Evolutionary conservation across 2,113 vertebrate genomes (phyloP), one percentile per base, ranked within the genome.

Genomic region (Phaethon lepturus): DNA sequence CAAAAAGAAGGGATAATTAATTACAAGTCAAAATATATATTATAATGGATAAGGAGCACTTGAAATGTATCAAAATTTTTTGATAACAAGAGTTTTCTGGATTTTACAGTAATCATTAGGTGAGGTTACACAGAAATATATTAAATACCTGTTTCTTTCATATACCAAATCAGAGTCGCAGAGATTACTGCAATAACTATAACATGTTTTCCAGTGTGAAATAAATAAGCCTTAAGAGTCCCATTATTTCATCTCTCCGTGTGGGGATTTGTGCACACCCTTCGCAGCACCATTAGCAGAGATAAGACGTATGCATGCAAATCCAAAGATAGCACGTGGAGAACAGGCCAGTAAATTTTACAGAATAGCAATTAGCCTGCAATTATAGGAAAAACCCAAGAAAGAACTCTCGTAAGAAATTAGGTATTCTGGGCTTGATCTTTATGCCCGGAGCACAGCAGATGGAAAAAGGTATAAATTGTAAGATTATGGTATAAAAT

Each of bases 281-380:
- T 92, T 95, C 28, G 22, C 25, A 88, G n/a, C 10, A 58, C 88
- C 74, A 94, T 91, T 96, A 92, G 44, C 45, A 73, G 22, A 72
- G 77, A 88, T 92, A 83, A 86, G 79, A 75, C 38, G 90, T 95
- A 91, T 67, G n/a, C 71, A 91, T 96, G 95, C 59, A 95, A 97
- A 97, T 95, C 81, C 81, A 74, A 60, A 68, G 13, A 77, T 26
- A 81, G 66, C 56, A 84, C 4, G 1, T 47, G 47, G 78, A 95
- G 72, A 90, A 78, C 4, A 85, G 76, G 76, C 20, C 0, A 0
- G 79, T 76, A 79, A 68, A 91, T 94, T 95, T 64, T 86, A 26
- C 45, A 89, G 86, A 97, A 82, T 40, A 63, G 63, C 69, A 88
- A 81, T 95, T 91, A 93, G 50, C 31, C 35, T 69, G 73, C 90